Percentiles rank a stretch among this genome's conserved stretches.
Evolutionary conservation across 2,888 invertebrate species (phyloP).

Genomic region (Trichopoda pennipes): DNA sequence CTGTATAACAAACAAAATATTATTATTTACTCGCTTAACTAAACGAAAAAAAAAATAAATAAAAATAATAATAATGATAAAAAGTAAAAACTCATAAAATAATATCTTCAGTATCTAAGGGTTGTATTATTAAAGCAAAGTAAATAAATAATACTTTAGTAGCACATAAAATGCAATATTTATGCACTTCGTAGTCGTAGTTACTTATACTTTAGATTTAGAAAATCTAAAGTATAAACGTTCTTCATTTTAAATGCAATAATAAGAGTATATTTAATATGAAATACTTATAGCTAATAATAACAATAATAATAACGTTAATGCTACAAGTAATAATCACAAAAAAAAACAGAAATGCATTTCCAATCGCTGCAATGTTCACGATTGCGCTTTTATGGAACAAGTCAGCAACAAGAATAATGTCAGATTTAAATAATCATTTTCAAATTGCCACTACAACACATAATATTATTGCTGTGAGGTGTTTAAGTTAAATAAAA

Average conservation of each 20-base stretch:
- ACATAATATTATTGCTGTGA: background rate
- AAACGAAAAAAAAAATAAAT: slow-evolving; percentile 13
- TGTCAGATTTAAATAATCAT: slow-evolving; percentile 25
- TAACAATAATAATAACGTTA: slow-evolving; percentile 5
- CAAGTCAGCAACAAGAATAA: slow-evolving; percentile 9
- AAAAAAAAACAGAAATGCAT: background rate
- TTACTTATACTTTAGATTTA: too few species aligned
- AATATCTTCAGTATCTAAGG: background rate
- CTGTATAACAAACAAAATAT: slow-evolving; percentile 41
- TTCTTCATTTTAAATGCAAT: background rate
- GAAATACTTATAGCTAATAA: slow-evolving; percentile 11
- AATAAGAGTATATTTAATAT: background rate
- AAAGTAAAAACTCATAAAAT: background rate
- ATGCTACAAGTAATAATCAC: background rate
- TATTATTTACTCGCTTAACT: slow-evolving; percentile 13
- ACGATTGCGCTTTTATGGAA: too few species aligned
- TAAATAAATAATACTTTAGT: slow-evolving; percentile 32
- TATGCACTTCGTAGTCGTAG: slow-evolving; percentile 11
- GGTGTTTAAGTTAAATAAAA: too few species aligned
- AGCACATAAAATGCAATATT: slow-evolving; percentile 44
- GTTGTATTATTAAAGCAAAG: background rate
- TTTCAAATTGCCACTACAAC: background rate
- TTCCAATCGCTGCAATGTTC: background rate
- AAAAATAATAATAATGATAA: background rate
- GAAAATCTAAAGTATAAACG: background rate